Evolutionary conservation across 1,140 invertebrate species (phyloP).

Genomic region (Epicauta chinensis): DNA sequence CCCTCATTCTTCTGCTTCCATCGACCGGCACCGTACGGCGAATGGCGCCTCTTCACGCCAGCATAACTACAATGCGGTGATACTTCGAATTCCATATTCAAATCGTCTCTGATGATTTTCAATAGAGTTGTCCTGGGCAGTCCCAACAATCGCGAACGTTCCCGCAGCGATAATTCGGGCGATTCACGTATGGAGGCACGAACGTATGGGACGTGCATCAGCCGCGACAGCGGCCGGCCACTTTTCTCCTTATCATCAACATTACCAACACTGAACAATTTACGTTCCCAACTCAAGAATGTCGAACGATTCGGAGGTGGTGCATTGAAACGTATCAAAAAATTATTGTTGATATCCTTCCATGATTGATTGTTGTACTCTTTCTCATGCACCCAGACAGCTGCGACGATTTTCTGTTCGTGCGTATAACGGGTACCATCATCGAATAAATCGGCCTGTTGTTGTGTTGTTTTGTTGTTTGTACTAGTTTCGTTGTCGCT

Average conservation of each 20-base stretch:
- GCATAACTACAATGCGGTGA: slow-evolving; percentile 11
- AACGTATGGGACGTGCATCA: slow-evolving; percentile 34
- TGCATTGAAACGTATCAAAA: slow-evolving; percentile 25
- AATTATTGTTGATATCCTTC: slow-evolving; percentile 30
- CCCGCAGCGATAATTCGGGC: slow-evolving; percentile 25
- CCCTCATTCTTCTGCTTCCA: slow-evolving; percentile 20
- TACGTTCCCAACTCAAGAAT: slow-evolving; percentile 29
- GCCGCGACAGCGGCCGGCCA: slow-evolving; percentile 21
- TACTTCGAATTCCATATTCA: slow-evolving; percentile 29
- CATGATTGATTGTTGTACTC: slow-evolving; percentile 30
- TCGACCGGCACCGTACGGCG: slow-evolving; percentile 22
- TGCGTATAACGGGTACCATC: slow-evolving; percentile 19
- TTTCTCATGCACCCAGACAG: slow-evolving; percentile 32
- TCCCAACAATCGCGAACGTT: slow-evolving; percentile 28
- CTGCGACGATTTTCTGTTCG: slow-evolving; percentile 30
- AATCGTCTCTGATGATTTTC: slow-evolving; percentile 29
- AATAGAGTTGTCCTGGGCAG: slow-evolving; percentile 25
- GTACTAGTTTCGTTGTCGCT: slow-evolving; percentile 8
- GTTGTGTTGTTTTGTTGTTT: background rate
- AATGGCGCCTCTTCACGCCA: slow-evolving; percentile 20
- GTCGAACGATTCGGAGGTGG: slow-evolving; percentile 24
- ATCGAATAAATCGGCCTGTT: background rate
- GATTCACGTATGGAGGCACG: slow-evolving; percentile 27
- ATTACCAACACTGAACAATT: slow-evolving; percentile 26
- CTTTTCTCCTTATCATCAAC: slow-evolving; percentile 22